Evolutionary conservation across 1,140 invertebrate genomes (phyloP), one percentile per base, ranked within the genome.

Genomic region (Mercenaria mercenaria): DNA sequence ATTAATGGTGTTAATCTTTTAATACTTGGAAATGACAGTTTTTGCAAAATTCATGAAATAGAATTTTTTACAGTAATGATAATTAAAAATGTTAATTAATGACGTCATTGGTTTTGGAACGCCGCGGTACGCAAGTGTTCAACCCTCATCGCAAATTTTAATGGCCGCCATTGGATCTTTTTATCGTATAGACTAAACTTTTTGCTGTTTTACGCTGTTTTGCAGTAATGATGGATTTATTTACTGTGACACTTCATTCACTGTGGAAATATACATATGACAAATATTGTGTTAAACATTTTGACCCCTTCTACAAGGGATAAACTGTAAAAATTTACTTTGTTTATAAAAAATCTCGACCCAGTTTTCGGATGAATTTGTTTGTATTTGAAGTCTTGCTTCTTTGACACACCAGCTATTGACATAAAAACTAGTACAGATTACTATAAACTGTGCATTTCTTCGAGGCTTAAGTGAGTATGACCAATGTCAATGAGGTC

Each of bases 81-180:
- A 0, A 56, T 37, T 52, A 37, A 56, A 79, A 79, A 59, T 77
- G 74, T 34, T 79, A 59, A 79, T 79, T 64, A 37, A 32, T 91
- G 90, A 91, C 90, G 90, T 91, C 90, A 91, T 84, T 29, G 69
- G 67, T 39, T 74, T 84, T 77, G 82, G 77, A 84, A 82, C 89
- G 90, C 89, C 56, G 69, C 83, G 52, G 87, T 77, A 90, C 90
- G 84, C 89, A 93, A 92, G 82, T 74, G 90, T 88, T 88, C 52
- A 91, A 88, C 91, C 92, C 92, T 84, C 87, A 87, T 61, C 76
- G 67, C 74, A 80, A 91, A 91, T 91, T 92, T 92, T 89, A 92
- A 93, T 93, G 93, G 93, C 93, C 89, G 93, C 93, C 93, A 93
- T 91, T 89, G 85, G 90, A 43, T 39, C 23, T 80, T 72, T 69